These are phyloP conservation scores for Ophion ellenae DNA, from an alignment of 2,888 invertebrate genomes.

Conservation along the genomic window DNA sequence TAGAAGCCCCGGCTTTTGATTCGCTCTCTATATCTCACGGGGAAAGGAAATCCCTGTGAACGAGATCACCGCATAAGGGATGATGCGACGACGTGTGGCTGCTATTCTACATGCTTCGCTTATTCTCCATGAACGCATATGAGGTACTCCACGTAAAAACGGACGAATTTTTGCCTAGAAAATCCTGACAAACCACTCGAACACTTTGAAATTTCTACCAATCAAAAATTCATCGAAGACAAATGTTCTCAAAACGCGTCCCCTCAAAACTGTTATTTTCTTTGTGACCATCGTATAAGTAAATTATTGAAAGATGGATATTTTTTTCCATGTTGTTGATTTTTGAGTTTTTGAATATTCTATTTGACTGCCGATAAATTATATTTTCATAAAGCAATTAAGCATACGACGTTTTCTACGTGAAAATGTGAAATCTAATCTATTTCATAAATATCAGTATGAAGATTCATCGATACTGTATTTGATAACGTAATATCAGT, in stretches of 20 bases:
- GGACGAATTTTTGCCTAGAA: neutral
- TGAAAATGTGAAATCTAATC: too few species aligned
- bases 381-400: too few species aligned
- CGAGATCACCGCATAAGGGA: slow-evolving; percentile 56
- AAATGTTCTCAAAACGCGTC: neutral
- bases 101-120: slow-evolving; percentile 38
- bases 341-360: neutral
- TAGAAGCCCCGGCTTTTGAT: slow-evolving; percentile 45
- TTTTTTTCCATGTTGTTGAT: too few species aligned
- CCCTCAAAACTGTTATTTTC: neutral
- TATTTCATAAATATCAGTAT: too few species aligned
- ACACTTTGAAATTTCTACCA: neutral
- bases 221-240: neutral
- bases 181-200: neutral
- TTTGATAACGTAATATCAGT: too few species aligned
- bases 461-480: too few species aligned
- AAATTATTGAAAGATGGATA: neutral
- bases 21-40: slow-evolving; percentile 41
- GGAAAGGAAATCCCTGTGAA: slow-evolving; percentile 59
- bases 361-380: too few species aligned
- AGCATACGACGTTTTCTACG: too few species aligned
- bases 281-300: neutral
- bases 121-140: slow-evolving; percentile 21
- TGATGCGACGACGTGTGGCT: slow-evolving; percentile 68
- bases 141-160: slow-evolving; percentile 17